These are phyloP conservation scores for Cyprinodon tularosa DNA, from an alignment of 2,113 vertebrate genomes.

Conservation along the genomic window DNA sequence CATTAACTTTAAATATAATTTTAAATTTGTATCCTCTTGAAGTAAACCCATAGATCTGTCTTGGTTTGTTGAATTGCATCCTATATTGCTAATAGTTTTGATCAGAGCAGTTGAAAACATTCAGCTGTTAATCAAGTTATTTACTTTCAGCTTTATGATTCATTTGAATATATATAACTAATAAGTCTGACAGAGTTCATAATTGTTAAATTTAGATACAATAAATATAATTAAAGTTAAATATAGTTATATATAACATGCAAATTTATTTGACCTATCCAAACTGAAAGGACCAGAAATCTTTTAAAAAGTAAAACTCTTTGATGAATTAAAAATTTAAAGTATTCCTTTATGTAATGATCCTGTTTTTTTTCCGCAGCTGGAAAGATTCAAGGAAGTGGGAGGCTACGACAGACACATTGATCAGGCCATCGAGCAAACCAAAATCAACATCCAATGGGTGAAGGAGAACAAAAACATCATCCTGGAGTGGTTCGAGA, in stretches of 20 bases:
- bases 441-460: slow-evolving; percentile 88
- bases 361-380: slow-evolving; percentile 68
- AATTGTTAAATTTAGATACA: too few species aligned
- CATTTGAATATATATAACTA: neutral
- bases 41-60: neutral
- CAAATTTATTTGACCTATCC: neutral
- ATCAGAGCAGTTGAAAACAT: neutral
- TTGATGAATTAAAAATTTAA: too few species aligned
- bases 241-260: neutral
- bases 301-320: neutral
- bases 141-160: neutral
- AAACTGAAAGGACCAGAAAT: neutral
- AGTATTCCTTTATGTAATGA: too few species aligned
- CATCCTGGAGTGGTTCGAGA: slow-evolving; percentile 82
- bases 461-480: slow-evolving; percentile 77
- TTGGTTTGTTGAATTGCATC: neutral
- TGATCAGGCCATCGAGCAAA: slow-evolving; percentile 85
- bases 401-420: slow-evolving; percentile 64
- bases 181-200: neutral
- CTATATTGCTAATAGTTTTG: neutral
- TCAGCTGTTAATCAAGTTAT: neutral
- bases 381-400: slow-evolving; percentile 79
- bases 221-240: too few species aligned
- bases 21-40: neutral
- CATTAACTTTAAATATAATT: neutral